These are phyloP conservation scores for Hydrotaea cyrtoneurina DNA, from an alignment of 2,888 invertebrate species.

Conservation along the genomic window DNA sequence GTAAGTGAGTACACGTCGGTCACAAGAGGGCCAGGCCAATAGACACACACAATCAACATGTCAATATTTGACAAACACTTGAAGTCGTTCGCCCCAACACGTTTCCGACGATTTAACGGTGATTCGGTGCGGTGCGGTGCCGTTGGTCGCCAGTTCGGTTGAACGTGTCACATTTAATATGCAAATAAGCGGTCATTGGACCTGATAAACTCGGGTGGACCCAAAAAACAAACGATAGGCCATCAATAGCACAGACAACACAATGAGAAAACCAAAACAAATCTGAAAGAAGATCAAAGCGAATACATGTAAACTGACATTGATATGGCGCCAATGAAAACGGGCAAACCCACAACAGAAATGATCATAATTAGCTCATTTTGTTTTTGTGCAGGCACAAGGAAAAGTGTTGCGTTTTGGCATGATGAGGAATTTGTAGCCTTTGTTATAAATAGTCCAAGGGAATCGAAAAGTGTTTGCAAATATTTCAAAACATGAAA, in stretches of 20 bases:
- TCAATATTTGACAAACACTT: conserved; percentile 40
- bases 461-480: no score
- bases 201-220: not conserved
- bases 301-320: conserved; percentile 31
- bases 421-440: not conserved
- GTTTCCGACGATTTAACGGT: not conserved
- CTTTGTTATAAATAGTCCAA: no score
- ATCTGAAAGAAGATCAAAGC: not conserved
- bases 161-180: conserved; percentile 13
- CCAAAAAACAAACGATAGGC: no score
- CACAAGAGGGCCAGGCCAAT: not conserved
- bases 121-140: not conserved
- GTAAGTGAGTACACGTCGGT: conserved; percentile 21
- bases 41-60: conserved; percentile 17
- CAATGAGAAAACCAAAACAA: not conserved
- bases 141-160: not conserved
- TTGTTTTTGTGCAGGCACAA: not conserved
- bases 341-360: not conserved
- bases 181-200: conserved; percentile 48
- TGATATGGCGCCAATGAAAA: conserved; percentile 41
- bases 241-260: not conserved
- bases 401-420: not conserved
- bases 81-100: conserved; percentile 7
- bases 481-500: no score
- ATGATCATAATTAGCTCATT: no score